A percentile compares a stretch with the other conserved stretches of the same genome.
Evolutionary conservation across 2,113 vertebrate species (phyloP).

Genomic region (Pholis gunnellus): DNA sequence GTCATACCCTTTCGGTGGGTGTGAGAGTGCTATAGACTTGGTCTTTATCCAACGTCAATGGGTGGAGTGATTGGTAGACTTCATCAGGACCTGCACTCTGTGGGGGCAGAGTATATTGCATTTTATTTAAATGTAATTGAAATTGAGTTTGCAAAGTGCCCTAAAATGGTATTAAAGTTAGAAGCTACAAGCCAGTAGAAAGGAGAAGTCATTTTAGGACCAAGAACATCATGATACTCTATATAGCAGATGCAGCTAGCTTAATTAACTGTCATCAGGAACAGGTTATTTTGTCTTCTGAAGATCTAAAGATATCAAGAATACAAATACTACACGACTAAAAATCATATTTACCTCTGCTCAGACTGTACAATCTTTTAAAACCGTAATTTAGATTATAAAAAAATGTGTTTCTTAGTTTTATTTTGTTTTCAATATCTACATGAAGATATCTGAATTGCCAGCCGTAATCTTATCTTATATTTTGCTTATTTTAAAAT

Average conservation of each 20-base stretch:
- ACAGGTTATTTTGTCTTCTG: too few relatives aligned
- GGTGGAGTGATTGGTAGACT: constrained; percentile 2
- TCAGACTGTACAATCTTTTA: neutral
- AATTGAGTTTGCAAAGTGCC: neutral
- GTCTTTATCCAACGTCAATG: neutral
- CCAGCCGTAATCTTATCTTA: too few relatives aligned
- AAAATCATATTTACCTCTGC: neutral
- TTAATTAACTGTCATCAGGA: too few relatives aligned
- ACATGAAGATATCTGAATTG: too few relatives aligned
- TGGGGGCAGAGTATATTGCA: too few relatives aligned
- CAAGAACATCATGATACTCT: neutral
- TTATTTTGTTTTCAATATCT: too few relatives aligned
- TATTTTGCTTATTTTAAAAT: too few relatives aligned
- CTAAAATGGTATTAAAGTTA: neutral
- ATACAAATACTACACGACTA: neutral
- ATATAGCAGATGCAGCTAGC: neutral
- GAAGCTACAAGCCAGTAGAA: neutral
- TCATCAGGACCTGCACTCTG: neutral
- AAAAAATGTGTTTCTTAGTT: too few relatives aligned
- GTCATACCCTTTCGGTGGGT: neutral
- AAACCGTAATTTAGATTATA: too few relatives aligned
- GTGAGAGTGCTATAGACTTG: neutral
- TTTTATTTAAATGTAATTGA: too few relatives aligned
- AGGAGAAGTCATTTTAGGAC: neutral
- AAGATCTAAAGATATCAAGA: neutral